Evolutionary conservation across 1,140 invertebrate genomes (phyloP).

Genomic region (honey bee (Apis mellifera)): DNA sequence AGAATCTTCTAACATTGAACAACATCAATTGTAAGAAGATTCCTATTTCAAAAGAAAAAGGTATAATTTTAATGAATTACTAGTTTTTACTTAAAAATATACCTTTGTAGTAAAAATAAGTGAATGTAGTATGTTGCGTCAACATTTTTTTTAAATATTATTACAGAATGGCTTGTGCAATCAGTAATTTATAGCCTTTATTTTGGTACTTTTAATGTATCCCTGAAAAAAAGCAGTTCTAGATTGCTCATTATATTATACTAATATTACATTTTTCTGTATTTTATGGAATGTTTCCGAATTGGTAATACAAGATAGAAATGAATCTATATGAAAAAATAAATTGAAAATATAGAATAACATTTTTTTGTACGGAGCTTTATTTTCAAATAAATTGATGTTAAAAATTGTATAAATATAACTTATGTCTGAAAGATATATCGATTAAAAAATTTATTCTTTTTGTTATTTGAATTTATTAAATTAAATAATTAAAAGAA

Average conservation of each 20-base stretch:
- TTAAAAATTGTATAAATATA: no score
- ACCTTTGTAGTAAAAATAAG: slow-evolving; percentile 50
- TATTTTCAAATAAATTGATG: no score
- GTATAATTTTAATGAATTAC: slow-evolving; percentile 48
- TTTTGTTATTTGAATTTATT: no score
- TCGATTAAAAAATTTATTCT: no score
- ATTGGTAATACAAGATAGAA: no score
- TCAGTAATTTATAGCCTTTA: slow-evolving; percentile 48
- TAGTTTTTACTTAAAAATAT: slow-evolving; percentile 29
- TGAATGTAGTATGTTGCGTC: slow-evolving; percentile 46
- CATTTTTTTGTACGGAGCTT: no score
- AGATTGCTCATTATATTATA: slow-evolving; percentile 32
- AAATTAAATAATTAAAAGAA: no score
- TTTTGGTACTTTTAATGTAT: slow-evolving; percentile 42
- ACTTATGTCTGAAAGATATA: no score
- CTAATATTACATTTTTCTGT: slow-evolving; percentile 36
- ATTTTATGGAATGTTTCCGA: neutral
- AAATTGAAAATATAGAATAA: no score
- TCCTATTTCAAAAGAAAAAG: slow-evolving; percentile 18
- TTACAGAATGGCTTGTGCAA: slow-evolving; percentile 52
- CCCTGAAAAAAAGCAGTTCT: slow-evolving; percentile 26
- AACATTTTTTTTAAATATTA: slow-evolving; percentile 30
- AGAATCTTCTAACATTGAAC: slow-evolving; percentile 50
- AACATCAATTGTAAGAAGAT: slow-evolving; percentile 42
- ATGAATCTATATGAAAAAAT: no score